phyloP scores from a whole-genome alignment of 1,140 invertebrate genomes.

The Drosophila gunungcola region DNA sequence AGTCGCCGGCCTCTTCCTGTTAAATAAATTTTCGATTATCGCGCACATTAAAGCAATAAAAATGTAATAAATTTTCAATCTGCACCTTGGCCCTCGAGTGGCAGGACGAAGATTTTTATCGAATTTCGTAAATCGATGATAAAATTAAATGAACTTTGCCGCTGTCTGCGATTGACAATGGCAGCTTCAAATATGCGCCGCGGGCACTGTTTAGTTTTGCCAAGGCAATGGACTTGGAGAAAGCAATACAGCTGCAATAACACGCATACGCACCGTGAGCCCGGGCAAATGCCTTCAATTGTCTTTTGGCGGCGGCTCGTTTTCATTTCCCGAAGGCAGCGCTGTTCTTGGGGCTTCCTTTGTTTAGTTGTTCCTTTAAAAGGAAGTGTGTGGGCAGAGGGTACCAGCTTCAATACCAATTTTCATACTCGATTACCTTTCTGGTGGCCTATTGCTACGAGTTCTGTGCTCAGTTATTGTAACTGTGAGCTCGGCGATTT shows the following conservation, averaged over 20 bases:
- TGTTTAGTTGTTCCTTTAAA: slow-evolving; percentile 23
- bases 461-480: slow-evolving; percentile 44
- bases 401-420: slow-evolving; percentile 69
- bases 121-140: slow-evolving; percentile 77
- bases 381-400: neutral
- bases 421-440: slow-evolving; percentile 82
- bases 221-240: slow-evolving; percentile 10
- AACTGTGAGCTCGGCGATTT: slow-evolving; percentile 29
- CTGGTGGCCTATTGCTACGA: slow-evolving; percentile 49
- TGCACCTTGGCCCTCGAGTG: slow-evolving; percentile 44
- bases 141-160: slow-evolving; percentile 73
- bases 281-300: slow-evolving; percentile 39
- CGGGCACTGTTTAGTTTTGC: slow-evolving; percentile 64
- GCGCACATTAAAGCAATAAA: slow-evolving; percentile 81
- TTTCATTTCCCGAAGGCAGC: slow-evolving; percentile 58
- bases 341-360: slow-evolving; percentile 1
- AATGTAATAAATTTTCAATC: slow-evolving; percentile 84
- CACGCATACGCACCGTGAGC: slow-evolving; percentile 69
- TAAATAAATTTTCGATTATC: slow-evolving; percentile 84
- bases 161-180: slow-evolving; percentile 64
- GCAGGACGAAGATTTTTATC: slow-evolving; percentile 66
- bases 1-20: slow-evolving; percentile 37
- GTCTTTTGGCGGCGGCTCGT: slow-evolving; percentile 54
- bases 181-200: slow-evolving; percentile 45
- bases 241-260: slow-evolving; percentile 44